Conservation (phyloP, 2,797 vertebrate genomes). For the Botia kubotai region DNA sequence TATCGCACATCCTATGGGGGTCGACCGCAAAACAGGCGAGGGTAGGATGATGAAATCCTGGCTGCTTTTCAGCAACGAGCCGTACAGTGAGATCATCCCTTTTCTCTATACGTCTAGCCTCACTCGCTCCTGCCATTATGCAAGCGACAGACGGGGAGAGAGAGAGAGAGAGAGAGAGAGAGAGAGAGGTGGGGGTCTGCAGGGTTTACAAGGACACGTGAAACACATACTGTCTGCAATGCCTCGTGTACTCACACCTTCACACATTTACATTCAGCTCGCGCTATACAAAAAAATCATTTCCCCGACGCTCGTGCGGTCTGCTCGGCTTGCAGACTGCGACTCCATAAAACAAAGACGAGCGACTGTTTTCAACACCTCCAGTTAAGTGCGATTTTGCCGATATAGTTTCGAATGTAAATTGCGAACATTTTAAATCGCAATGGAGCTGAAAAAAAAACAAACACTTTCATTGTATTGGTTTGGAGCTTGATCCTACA, state of each 20-base stretch:
- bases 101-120: slow-evolving; percentile 57
- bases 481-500: background rate
- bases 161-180: slow-evolving; percentile 9
- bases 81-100: slow-evolving; percentile 75
- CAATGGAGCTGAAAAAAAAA: background rate
- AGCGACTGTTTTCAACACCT: background rate
- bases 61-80: slow-evolving; percentile 81
- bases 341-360: slow-evolving; percentile 12
- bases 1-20: slow-evolving; percentile 56
- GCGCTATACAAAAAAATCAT: slow-evolving; percentile 34
- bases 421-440: background rate
- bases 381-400: no score
- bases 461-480: background rate
- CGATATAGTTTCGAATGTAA: background rate
- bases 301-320: slow-evolving; percentile 19
- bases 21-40: background rate
- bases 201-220: slow-evolving; percentile 69
- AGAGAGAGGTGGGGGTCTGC: slow-evolving; percentile 7
- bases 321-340: slow-evolving; percentile 27
- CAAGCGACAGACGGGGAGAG: slow-evolving; percentile 65
- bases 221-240: slow-evolving; percentile 59
- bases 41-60: slow-evolving; percentile 83
- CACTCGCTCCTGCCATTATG: slow-evolving; percentile 73
- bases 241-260: slow-evolving; percentile 32
- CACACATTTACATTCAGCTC: slow-evolving; percentile 44